phyloP scores from a whole-genome alignment of 2,113 vertebrate genomes.

The Hiodon tergisus region DNA sequence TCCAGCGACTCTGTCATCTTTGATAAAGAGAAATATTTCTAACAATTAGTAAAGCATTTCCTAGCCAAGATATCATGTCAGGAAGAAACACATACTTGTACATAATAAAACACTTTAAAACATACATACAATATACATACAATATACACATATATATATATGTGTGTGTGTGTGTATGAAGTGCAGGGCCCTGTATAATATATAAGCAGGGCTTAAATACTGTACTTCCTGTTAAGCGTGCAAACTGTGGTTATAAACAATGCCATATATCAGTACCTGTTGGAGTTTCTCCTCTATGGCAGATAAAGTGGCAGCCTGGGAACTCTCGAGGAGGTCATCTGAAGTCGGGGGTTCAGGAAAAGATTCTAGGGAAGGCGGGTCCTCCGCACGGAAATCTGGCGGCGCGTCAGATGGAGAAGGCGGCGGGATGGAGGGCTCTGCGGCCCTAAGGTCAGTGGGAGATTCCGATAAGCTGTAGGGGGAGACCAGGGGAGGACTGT shows the following conservation, averaged over 20 bases:
- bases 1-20: too few relatives aligned
- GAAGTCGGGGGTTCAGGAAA: constrained; percentile 15
- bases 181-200: too few relatives aligned
- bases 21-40: too few relatives aligned
- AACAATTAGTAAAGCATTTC: too few relatives aligned
- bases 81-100: neutral
- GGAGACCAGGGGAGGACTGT: constrained; percentile 32
- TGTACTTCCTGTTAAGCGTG: too few relatives aligned
- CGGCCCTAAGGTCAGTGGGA: constrained; percentile 44
- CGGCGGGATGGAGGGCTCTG: constrained; percentile 27
- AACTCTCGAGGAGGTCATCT: constrained; percentile 26
- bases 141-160: neutral
- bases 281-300: constrained; percentile 56
- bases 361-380: constrained; percentile 36
- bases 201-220: too few relatives aligned
- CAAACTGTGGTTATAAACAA: neutral
- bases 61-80: neutral
- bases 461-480: constrained; percentile 55
- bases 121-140: neutral
- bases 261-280: constrained; percentile 44
- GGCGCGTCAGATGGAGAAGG: constrained; percentile 51
- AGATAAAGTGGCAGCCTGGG: constrained; percentile 40
- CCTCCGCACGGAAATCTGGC: constrained; percentile 59
- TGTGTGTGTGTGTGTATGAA: too few relatives aligned
- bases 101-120: neutral